These are phyloP conservation scores for Gryon sp. DNA, from an alignment of 1,140 invertebrate genomes.

Conservation along the genomic window DNA sequence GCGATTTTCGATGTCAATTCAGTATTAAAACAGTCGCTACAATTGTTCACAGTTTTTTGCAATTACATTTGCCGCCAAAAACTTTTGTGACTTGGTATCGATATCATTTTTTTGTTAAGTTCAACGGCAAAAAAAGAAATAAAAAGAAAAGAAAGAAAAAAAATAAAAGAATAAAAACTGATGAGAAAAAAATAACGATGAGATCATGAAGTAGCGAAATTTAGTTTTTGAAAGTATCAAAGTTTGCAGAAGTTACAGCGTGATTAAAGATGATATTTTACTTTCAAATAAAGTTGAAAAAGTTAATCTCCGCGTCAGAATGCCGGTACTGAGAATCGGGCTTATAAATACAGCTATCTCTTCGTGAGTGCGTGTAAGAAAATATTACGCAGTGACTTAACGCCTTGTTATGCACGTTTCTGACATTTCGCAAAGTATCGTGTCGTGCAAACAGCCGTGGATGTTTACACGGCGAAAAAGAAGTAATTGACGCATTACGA, in stretches of 20 bases:
- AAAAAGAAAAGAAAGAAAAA: no score
- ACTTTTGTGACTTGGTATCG: no score
- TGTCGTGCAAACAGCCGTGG: conserved; percentile 3
- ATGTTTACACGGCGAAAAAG: conserved; percentile 1
- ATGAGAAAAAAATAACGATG: neutral
- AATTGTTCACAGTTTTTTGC: no score
- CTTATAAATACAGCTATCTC: conserved; percentile 32
- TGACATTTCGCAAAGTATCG: conserved; percentile 28
- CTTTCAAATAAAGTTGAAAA: conserved; percentile 31
- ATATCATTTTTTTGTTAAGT: no score
- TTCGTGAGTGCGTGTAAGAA: conserved; percentile 16
- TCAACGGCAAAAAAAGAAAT: no score
- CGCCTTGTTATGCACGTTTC: conserved; percentile 34
- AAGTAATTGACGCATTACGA: conserved; percentile 24
- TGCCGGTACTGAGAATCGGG: neutral
- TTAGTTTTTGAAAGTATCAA: conserved; percentile 17
- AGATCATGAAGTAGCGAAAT: conserved; percentile 1
- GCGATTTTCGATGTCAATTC: no score
- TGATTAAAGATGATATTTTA: conserved; percentile 38
- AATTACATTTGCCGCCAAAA: no score
- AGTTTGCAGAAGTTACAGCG: conserved; percentile 24
- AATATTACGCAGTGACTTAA: conserved; percentile 34
- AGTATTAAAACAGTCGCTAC: no score
- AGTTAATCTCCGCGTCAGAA: conserved; percentile 23
- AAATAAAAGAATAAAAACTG: no score